phyloP scores from a whole-genome alignment of 2,113 vertebrate species.

The Cyphomyrus plagiostoma region DNA sequence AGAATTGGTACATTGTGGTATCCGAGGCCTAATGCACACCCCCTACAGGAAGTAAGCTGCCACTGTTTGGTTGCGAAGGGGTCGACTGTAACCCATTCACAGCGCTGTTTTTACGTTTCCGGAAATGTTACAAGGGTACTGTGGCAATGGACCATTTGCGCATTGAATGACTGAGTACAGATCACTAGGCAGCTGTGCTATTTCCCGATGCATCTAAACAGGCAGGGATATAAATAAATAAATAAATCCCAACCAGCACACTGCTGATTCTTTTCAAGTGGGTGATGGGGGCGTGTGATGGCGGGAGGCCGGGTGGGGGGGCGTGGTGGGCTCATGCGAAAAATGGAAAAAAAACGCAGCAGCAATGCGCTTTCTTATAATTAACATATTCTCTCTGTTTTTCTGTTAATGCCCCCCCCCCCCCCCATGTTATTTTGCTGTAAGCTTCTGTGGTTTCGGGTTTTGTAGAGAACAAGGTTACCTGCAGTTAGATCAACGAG shows the following conservation, averaged over 20 bases:
- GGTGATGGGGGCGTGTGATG: background rate
- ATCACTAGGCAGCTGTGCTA: background rate
- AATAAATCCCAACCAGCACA: background rate
- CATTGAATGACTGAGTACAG: background rate
- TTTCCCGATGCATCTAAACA: background rate
- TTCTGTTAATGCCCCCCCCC: background rate
- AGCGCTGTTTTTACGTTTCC: background rate
- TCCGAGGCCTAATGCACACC: background rate
- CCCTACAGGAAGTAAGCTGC: background rate
- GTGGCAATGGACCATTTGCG: background rate
- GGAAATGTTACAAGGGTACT: background rate
- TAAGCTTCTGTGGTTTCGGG: conserved; percentile 29
- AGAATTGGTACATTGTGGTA: background rate
- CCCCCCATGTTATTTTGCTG: background rate
- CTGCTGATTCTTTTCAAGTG: background rate
- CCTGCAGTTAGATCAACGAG: conserved; percentile 28
- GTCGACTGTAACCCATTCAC: background rate
- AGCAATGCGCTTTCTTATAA: background rate
- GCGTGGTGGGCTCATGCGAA: background rate
- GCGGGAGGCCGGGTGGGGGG: background rate
- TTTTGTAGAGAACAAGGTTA: conserved; percentile 35
- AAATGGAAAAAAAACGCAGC: background rate
- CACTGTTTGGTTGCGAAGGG: background rate
- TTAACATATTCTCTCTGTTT: background rate
- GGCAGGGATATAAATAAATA: background rate